Percentiles rank a stretch among this genome's conserved stretches.
phyloP scores from a whole-genome alignment of 2,888 invertebrate genomes.

The Lasioglossum oenotherae region DNA sequence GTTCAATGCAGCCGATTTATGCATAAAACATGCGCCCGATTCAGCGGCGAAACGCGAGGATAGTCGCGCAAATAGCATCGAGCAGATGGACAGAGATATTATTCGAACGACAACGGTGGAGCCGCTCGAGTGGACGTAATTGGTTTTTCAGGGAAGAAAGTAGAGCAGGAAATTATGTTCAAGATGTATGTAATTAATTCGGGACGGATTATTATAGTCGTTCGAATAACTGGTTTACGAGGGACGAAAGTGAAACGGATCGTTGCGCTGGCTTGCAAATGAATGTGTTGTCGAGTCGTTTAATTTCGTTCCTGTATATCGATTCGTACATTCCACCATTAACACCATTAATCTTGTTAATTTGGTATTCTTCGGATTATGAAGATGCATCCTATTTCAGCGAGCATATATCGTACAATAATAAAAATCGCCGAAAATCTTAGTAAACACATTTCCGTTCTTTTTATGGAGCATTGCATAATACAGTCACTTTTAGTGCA shows the following conservation, averaged over 20 bases:
- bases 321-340: neutral
- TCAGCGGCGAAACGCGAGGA: neutral
- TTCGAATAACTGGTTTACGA: neutral
- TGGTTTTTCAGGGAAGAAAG: neutral
- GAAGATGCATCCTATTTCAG: no score
- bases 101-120: neutral
- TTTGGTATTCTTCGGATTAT: no score
- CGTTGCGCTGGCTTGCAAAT: neutral
- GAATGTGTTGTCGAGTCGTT: neutral
- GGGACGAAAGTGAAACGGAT: slow-evolving; percentile 4
- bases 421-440: no score
- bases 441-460: no score
- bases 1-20: neutral
- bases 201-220: neutral
- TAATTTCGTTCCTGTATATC: neutral
- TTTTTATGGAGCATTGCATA: no score
- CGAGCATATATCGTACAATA: no score
- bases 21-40: neutral
- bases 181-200: neutral
- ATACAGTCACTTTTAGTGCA: no score
- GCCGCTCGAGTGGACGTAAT: neutral
- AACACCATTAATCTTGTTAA: no score
- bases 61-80: neutral
- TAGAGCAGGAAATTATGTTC: slow-evolving; percentile 10
- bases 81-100: neutral